These are phyloP conservation scores for Tenthredo mesomela DNA, from an alignment of 2,888 invertebrate genomes.

Conservation along the genomic window DNA sequence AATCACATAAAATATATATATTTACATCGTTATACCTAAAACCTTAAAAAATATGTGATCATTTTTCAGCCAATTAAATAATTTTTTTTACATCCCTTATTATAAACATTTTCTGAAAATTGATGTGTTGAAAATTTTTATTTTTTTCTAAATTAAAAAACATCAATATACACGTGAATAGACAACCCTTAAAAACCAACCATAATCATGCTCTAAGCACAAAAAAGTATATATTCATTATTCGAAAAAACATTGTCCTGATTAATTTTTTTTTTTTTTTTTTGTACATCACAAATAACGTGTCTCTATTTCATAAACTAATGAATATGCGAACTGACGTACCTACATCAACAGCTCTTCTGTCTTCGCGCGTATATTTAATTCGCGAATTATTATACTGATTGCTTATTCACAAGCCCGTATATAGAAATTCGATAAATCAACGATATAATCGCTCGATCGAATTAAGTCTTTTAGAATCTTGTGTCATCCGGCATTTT, in stretches of 20 bases:
- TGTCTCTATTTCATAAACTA: not conserved
- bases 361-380: not conserved
- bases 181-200: not conserved
- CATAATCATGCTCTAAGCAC: not conserved
- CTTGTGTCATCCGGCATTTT: slow-evolving; percentile 92
- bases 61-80: not conserved
- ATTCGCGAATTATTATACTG: not conserved
- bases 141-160: not conserved
- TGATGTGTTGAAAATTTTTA: not conserved
- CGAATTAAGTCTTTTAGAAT: slow-evolving; percentile 79
- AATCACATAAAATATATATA: not conserved
- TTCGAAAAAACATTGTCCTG: not conserved
- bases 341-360: not conserved
- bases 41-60: not conserved
- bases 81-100: not conserved
- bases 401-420: not conserved
- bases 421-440: not conserved
- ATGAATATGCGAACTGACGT: not conserved
- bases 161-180: not conserved
- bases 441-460: not conserved
- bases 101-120: not conserved
- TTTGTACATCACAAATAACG: too few species aligned
- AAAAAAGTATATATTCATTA: not conserved
- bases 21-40: not conserved
- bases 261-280: too few species aligned